A percentile compares a stretch with the other conserved stretches of the same genome.
These are phyloP conservation scores for Grus americana DNA, from an alignment of 2,113 vertebrate genomes.

Conservation along the genomic window DNA sequence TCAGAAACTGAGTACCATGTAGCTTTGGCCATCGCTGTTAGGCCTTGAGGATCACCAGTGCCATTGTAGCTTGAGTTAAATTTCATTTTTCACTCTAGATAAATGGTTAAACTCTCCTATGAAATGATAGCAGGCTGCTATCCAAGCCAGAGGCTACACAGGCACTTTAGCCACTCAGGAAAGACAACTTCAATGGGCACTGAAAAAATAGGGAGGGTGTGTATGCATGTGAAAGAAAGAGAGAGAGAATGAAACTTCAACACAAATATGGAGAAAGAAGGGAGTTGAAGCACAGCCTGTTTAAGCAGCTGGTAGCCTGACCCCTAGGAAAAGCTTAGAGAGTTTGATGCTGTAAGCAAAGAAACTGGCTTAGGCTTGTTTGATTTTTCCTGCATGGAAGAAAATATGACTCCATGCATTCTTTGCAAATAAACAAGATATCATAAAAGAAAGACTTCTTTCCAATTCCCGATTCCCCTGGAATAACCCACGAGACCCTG, in stretches of 20 bases:
- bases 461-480: background rate
- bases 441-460: background rate
- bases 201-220: background rate
- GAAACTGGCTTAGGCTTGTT: background rate
- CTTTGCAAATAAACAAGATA: conserved; percentile 26
- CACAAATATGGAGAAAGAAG: background rate
- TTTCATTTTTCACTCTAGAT: background rate
- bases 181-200: background rate
- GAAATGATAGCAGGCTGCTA: background rate
- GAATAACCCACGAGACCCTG: background rate
- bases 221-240: background rate
- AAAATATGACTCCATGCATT: background rate
- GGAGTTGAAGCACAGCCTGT: background rate
- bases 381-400: background rate
- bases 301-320: conserved; percentile 34
- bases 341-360: conserved; percentile 13
- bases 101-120: background rate
- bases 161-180: background rate
- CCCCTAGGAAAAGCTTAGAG: conserved; percentile 4
- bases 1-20: background rate
- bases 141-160: background rate
- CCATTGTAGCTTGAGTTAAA: background rate
- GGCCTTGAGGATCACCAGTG: background rate
- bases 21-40: background rate
- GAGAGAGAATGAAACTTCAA: background rate